Evolutionary conservation across 2,797 vertebrate species (phyloP).

Genomic region (Sebastolobus altivelis): DNA sequence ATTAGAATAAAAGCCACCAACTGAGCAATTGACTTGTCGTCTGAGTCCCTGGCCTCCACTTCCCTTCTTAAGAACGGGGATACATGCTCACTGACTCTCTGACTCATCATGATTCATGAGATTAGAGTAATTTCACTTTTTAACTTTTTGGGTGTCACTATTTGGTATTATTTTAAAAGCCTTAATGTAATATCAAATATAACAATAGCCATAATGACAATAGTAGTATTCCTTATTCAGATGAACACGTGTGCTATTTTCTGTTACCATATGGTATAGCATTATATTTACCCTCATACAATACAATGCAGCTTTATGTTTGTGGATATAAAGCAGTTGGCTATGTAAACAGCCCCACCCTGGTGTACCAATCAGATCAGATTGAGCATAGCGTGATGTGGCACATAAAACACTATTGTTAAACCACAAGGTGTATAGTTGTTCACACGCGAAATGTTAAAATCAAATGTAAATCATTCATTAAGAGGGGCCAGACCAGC

Average conservation of each 20-base stretch:
- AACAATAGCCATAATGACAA: neutral
- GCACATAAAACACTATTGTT: neutral
- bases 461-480: conserved; percentile 37
- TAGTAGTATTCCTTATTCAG: neutral
- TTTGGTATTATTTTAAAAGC: neutral
- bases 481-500: neutral
- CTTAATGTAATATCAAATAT: neutral
- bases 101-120: neutral
- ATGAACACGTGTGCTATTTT: neutral
- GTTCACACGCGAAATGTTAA: conserved; percentile 19
- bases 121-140: neutral
- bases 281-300: neutral
- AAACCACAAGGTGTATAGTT: neutral
- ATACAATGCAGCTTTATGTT: neutral
- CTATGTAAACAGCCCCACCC: conserved; percentile 40
- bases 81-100: neutral
- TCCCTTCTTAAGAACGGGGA: neutral
- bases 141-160: accelerated
- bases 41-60: conserved; percentile 20
- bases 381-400: neutral
- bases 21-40: conserved; percentile 10
- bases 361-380: neutral
- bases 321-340: neutral
- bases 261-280: neutral
- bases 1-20: conserved; percentile 32